phyloP scores from a whole-genome alignment of 2,888 invertebrate genomes.

The Trachelus stipa region DNA sequence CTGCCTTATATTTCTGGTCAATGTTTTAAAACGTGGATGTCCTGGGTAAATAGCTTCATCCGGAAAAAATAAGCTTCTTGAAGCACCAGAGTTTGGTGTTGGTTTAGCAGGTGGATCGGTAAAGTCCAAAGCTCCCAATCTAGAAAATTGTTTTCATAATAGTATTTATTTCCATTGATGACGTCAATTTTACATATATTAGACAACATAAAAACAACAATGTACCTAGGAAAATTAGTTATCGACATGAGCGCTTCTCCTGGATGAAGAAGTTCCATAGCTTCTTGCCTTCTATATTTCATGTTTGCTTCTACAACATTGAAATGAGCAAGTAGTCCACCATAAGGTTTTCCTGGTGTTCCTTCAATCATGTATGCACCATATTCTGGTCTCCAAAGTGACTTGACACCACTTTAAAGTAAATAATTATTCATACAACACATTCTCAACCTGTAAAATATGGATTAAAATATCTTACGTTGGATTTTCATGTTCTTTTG shows the following conservation, averaged over 20 bases:
- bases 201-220: background rate
- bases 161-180: too few relatives aligned
- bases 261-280: conserved; percentile 77
- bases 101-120: conserved; percentile 84
- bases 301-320: conserved; percentile 99
- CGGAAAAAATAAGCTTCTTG: conserved; percentile 91
- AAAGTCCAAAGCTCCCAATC: conserved; percentile 90
- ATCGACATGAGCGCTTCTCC: conserved; percentile 91
- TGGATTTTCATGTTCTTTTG: conserved; percentile 83
- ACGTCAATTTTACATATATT: too few relatives aligned
- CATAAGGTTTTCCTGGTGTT: conserved; percentile 96
- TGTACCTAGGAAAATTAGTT: conserved; percentile 91
- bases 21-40: conserved; percentile 95
- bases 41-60: conserved; percentile 93
- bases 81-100: conserved; percentile 78
- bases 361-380: conserved; percentile 99
- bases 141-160: conserved; percentile 56
- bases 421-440: conserved; percentile 15
- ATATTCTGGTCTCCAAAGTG: conserved; percentile 97
- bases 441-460: conserved; percentile 4
- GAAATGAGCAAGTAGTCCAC: conserved; percentile 94
- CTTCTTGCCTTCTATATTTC: conserved; percentile 89
- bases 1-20: conserved; percentile 92
- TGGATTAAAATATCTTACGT: conserved; percentile 67
- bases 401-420: conserved; percentile 74